Evolutionary conservation across 2,113 vertebrate species (phyloP).

Genomic region (Chlorodrepanis virens): DNA sequence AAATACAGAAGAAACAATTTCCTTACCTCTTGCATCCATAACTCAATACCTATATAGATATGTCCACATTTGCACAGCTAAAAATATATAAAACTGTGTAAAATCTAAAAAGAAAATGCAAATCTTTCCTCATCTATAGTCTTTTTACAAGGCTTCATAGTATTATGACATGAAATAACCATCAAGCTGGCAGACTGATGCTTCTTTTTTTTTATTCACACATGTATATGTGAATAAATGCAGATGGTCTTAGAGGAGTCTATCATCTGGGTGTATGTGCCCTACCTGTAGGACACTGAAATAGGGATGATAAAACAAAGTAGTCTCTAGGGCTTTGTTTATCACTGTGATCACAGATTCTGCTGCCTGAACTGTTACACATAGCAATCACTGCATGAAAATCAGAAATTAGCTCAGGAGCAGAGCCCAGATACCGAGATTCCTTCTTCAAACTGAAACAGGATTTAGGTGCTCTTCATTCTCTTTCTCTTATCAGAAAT

Average conservation of each 20-base stretch:
- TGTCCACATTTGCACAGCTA: neutral
- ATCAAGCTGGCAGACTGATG: neutral
- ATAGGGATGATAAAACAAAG: neutral
- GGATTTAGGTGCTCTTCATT: neutral
- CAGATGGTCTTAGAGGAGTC: neutral
- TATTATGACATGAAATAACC: neutral
- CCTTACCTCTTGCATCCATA: neutral
- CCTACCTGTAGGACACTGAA: neutral
- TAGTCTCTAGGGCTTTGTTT: neutral
- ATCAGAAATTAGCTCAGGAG: neutral
- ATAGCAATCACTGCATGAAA: neutral
- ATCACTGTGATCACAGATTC: neutral
- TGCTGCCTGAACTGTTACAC: neutral
- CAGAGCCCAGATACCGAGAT: neutral
- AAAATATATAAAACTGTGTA: neutral
- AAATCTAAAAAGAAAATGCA: neutral
- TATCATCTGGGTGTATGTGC: neutral
- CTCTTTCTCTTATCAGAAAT: neutral
- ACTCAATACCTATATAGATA: neutral
- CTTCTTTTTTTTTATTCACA: neutral
- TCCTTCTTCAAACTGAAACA: neutral
- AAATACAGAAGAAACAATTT: neutral
- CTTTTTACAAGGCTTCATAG: neutral
- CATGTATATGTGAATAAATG: rapidly evolving
- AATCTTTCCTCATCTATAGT: neutral